phyloP scores from a whole-genome alignment of 2,888 invertebrate genomes.

The Caenorhabditis becei region DNA sequence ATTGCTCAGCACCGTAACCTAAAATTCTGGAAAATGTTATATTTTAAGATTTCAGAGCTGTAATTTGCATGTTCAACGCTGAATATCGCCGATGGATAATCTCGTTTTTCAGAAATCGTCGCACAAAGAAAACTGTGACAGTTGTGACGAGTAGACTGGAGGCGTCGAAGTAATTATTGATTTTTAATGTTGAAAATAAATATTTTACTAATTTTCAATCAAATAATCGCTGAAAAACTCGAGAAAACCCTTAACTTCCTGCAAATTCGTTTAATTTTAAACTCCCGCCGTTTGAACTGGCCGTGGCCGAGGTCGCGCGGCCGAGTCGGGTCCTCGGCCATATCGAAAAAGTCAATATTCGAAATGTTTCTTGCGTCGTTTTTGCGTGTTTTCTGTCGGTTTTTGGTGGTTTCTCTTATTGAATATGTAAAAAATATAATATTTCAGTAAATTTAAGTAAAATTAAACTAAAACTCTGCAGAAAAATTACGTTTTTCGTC shows the following conservation, averaged over 20 bases:
- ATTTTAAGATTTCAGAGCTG: slow-evolving; percentile 27
- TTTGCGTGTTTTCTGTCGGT: background rate
- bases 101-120: background rate
- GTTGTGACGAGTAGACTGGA: slow-evolving; percentile 31
- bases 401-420: slow-evolving; percentile 1
- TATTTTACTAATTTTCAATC: no score
- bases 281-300: background rate
- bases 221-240: background rate
- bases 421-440: background rate
- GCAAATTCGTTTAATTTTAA: background rate
- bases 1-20: slow-evolving; percentile 36
- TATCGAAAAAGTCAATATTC: slow-evolving; percentile 28
- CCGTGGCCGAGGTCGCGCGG: slow-evolving; percentile 20
- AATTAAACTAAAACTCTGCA: no score
- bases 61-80: slow-evolving; percentile 36
- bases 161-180: background rate
- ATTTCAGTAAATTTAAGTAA: background rate
- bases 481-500: no score
- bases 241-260: background rate
- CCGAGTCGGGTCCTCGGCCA: slow-evolving; percentile 20
- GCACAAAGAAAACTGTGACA: slow-evolving; percentile 1
- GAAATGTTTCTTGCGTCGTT: slow-evolving; percentile 13
- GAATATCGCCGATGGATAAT: slow-evolving; percentile 40
- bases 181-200: no score
- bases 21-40: background rate